A percentile compares a stretch with the other conserved stretches of the same genome.
Conservation (phyloP, 2,888 invertebrate genomes). For the Oligia latruncula region DNA sequence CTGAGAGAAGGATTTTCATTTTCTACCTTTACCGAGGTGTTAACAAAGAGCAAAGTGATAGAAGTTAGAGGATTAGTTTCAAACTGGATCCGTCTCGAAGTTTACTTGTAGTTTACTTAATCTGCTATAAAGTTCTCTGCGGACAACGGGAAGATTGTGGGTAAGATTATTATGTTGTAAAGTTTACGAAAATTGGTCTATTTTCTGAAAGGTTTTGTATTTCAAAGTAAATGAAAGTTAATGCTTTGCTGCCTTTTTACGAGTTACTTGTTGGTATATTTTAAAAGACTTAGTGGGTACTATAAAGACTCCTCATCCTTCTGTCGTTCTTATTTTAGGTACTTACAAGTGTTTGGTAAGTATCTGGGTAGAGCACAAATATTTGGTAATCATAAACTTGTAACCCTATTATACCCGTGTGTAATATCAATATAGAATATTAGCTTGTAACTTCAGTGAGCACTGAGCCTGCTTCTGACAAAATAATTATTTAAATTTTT, state of each 20-base stretch:
- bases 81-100: slow-evolving; percentile 20
- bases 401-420: background rate
- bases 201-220: slow-evolving; percentile 30
- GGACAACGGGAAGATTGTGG: slow-evolving; percentile 27
- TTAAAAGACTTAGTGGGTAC: background rate
- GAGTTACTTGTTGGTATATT: background rate
- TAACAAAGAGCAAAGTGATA: slow-evolving; percentile 14
- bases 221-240: slow-evolving; percentile 25
- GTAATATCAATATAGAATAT: background rate
- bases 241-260: slow-evolving; percentile 21
- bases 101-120: slow-evolving; percentile 40
- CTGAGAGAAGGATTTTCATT: background rate
- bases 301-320: background rate
- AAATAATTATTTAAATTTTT: background rate
- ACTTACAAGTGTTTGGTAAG: background rate
- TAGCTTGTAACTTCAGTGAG: background rate
- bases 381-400: background rate
- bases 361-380: background rate
- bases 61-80: slow-evolving; percentile 29
- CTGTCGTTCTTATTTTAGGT: background rate
- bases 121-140: slow-evolving; percentile 11
- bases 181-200: slow-evolving; percentile 20
- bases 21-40: slow-evolving; percentile 1
- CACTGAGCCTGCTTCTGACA: slow-evolving; percentile 1
- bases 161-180: slow-evolving; percentile 31